Evolutionary conservation across 2,888 invertebrate species (phyloP), one percentile per base, ranked within the genome.

Genomic region (Synergus gifuensis): DNA sequence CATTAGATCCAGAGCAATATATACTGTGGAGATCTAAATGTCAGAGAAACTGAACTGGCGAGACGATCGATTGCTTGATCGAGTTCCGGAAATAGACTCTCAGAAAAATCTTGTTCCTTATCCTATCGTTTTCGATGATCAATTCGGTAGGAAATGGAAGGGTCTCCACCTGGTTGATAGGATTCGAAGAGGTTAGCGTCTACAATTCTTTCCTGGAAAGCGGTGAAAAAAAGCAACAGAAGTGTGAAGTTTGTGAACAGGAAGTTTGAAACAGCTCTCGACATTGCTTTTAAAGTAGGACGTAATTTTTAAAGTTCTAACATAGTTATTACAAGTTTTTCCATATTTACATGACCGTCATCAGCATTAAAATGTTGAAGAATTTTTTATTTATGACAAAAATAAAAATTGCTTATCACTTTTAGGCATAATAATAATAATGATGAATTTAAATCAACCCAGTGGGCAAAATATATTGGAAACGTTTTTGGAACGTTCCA

Each of bases 91-190:
- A 66, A n/a, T 64, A 40, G n/a, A 42, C 9, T 36, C 40, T n/a
- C 7, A 40, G 40, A 42, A 7, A 9, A 66, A 22, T 12, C 60
- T 22, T 12, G 3, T 60, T 60, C 22, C 12, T 73, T 46, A 18
- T 64, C 64, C 22, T 77, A 62, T 78, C 60, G 76, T 79, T 77
- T 73, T 79, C 69, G 62, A 77, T 73, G 36, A 77, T 36, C 78
- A 73, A 66, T 78, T 79, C 80, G 77, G 78, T 77, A 79, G 76
- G 77, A 83, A 81, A 80, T 78, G 78, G 81, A 78, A 73, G 44
- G 62, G 77, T 63, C 76, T 62, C 46, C n/a, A 78, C 62, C 62
- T 7, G 36, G 18, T 54, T 73, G 11, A 60, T 22, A 12, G 22
- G 60, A 60, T 60, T 60, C 22, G 22, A 22, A 60, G 22, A 12